Percentiles rank a stretch among this genome's conserved stretches.
Evolutionary conservation across 1,140 invertebrate species (phyloP).

Genomic region (Eriosoma lanigerum): DNA sequence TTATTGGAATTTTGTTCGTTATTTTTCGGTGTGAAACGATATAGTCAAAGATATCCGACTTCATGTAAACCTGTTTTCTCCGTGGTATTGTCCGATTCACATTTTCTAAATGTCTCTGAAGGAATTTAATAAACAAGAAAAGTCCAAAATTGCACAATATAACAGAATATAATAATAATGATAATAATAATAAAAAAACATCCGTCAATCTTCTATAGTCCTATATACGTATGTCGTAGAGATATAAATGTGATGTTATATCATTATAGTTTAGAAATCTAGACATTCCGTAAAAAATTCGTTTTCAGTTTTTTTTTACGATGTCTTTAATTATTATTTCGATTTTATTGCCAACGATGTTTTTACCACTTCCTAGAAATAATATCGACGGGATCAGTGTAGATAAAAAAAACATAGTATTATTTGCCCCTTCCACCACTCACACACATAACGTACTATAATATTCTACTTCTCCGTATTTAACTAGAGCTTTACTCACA

Average conservation of each 20-base stretch:
- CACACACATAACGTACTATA: no score
- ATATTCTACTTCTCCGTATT: no score
- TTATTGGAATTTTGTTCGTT: not conserved
- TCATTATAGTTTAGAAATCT: not conserved
- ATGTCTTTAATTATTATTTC: conserved; percentile 26
- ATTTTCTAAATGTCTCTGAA: conserved; percentile 16
- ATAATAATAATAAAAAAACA: not conserved
- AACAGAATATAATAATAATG: conserved; percentile 9
- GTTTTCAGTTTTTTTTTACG: conserved; percentile 24
- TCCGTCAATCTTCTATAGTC: not conserved
- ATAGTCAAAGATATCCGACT: conserved; percentile 11
- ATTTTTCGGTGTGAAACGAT: conserved; percentile 12
- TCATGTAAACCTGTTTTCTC: conserved; percentile 30
- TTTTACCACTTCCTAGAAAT: conserved; percentile 10
- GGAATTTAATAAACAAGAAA: conserved; percentile 43
- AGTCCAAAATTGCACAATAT: not conserved
- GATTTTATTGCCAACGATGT: not conserved
- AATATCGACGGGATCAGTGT: no score
- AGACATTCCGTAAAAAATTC: not conserved
- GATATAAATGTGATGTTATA: not conserved
- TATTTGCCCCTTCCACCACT: no score
- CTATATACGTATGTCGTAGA: not conserved
- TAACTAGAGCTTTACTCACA: no score
- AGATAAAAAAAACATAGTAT: no score
- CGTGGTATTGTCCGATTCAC: not conserved